Base-by-base conservation (phyloP, 2,888 invertebrate genomes). In the Sphaerophoria taeniata region DNA sequence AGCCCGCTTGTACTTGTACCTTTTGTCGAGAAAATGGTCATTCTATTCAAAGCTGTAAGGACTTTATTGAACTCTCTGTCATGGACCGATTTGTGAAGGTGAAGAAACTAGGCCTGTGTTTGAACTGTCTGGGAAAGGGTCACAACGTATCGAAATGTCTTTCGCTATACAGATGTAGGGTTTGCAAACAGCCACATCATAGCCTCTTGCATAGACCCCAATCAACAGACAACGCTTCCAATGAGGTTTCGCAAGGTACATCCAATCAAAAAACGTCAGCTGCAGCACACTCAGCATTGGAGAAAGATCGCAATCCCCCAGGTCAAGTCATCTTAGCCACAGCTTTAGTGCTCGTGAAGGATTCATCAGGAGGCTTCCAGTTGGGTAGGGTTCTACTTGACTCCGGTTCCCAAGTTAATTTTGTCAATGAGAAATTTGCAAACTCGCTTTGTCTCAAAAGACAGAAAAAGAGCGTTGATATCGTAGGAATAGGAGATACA, bases 371-470 rank as follows among this genome's bases (percentile, higher is more conserved):
- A 47, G 31, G 51, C 16, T 73, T 45, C 34, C 55, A 63, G 33
- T 51, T 72, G 6, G 72, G 61, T 11, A 24, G 61, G 11, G 60
- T 61, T 60, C 11, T 72, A 4, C 45, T 74, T 9, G 56, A 56
- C 65, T 55, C 55, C 3, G 65, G 65, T 4, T 72, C 56, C 4
- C 55, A 56, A 56, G 55, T 65, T 5, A 55, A 65, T 34, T 55
- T 74, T 12, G 43, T 69, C 1, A 33, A 43, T 6, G 67, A 69
- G 9, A 31, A 51, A 4, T 60, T 75, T 3, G 51, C 24, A 5
- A 65, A 12, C 3, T 6, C 36, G 2, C 24, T 53, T 12, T 34
- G 6, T 24, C 49, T 49, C 2, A 4, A 36, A 5, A 49, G 33
- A 49, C 11, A 58, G 11, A 58, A 12, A 16, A 58, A 51, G 12